These are phyloP conservation scores for Propsilocerus akamusi DNA, from an alignment of 1,140 invertebrate species.

Conservation along the genomic window DNA sequence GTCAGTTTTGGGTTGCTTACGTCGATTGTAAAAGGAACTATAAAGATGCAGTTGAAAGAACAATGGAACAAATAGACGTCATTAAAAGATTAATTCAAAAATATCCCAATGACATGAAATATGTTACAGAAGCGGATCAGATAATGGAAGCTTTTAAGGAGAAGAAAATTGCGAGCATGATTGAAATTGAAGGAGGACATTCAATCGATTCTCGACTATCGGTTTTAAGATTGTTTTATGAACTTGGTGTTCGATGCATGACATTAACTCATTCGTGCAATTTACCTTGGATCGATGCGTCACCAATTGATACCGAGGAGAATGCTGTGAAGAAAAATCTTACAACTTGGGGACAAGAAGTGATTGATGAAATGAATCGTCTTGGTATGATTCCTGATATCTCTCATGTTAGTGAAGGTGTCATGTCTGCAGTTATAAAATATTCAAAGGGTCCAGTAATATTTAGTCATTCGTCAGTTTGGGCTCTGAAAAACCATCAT, in stretches of 20 bases:
- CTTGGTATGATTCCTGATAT: slow-evolving; percentile 90
- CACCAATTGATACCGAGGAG: neutral
- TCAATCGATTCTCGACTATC: slow-evolving; percentile 68
- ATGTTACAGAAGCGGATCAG: slow-evolving; percentile 51
- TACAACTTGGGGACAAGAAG: slow-evolving; percentile 48
- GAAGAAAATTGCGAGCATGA: slow-evolving; percentile 60
- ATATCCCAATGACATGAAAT: slow-evolving; percentile 45
- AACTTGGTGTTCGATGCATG: slow-evolving; percentile 61
- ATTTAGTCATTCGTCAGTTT: slow-evolving; percentile 80
- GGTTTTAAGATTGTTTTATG: slow-evolving; percentile 65
- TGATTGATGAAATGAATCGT: slow-evolving; percentile 73
- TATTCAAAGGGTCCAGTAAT: slow-evolving; percentile 74
- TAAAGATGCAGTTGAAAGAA: slow-evolving; percentile 67
- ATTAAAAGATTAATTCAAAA: slow-evolving; percentile 68
- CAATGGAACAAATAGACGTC: slow-evolving; percentile 75
- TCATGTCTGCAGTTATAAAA: slow-evolving; percentile 67
- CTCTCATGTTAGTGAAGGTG: slow-evolving; percentile 71
- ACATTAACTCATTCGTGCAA: slow-evolving; percentile 66
- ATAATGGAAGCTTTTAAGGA: slow-evolving; percentile 54
- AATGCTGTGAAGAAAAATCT: neutral
- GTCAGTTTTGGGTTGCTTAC: slow-evolving; percentile 55
- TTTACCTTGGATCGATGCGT: slow-evolving; percentile 50
- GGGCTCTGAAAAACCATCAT: slow-evolving; percentile 66
- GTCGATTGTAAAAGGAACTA: slow-evolving; percentile 64
- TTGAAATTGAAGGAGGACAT: slow-evolving; percentile 74